These are phyloP conservation scores for Tringa solitaria DNA, from an alignment of 2,113 vertebrate species.

Conservation along the genomic window DNA sequence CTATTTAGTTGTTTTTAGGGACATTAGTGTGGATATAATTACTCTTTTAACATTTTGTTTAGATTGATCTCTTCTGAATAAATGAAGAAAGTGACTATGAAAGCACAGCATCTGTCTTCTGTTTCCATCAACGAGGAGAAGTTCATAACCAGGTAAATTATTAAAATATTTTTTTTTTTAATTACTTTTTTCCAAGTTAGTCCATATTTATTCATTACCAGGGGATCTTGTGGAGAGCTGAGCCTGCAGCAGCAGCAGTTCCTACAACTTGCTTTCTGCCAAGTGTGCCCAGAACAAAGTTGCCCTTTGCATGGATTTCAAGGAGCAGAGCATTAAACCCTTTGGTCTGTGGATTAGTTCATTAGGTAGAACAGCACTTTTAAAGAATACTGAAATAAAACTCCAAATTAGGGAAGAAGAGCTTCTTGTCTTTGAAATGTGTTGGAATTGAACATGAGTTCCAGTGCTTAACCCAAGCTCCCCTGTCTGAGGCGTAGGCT, in stretches of 20 bases:
- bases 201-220: neutral
- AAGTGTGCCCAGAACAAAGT: neutral
- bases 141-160: slow-evolving; percentile 66
- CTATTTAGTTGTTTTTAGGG: neutral
- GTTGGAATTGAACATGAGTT: accelerated
- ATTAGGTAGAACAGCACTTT: neutral
- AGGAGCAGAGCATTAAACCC: neutral
- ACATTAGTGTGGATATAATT: neutral
- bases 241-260: neutral
- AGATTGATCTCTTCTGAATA: neutral
- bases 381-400: neutral
- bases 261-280: neutral
- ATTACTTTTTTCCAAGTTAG: neutral
- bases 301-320: neutral
- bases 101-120: slow-evolving; percentile 39
- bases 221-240: neutral
- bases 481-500: neutral
- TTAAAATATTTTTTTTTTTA: too few species aligned
- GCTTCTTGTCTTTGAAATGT: neutral
- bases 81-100: slow-evolving; percentile 45
- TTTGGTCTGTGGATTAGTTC: neutral
- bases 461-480: neutral
- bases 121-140: slow-evolving; percentile 68
- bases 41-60: neutral
- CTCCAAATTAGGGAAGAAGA: neutral